Conservation (phyloP, 1,140 invertebrate species). For the Drosophila malerkotliana region DNA sequence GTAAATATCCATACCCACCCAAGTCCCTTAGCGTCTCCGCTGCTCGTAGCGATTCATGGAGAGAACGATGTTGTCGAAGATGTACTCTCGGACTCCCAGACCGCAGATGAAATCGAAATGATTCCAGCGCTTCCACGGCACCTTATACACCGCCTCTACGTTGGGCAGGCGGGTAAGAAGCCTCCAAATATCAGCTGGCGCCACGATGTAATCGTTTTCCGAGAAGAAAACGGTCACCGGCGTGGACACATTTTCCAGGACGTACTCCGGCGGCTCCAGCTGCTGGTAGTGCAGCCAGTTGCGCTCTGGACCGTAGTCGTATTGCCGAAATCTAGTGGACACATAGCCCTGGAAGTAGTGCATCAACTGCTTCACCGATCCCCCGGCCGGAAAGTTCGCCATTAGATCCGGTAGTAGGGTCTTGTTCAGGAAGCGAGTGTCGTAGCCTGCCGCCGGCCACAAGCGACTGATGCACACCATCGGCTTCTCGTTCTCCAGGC, state of each 20-base stretch:
- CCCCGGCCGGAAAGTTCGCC: slow-evolving; percentile 85
- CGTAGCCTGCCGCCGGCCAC: slow-evolving; percentile 86
- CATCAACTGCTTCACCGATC: slow-evolving; percentile 85
- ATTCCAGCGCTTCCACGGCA: slow-evolving; percentile 88
- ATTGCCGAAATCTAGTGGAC: slow-evolving; percentile 81
- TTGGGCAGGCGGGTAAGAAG: slow-evolving; percentile 82
- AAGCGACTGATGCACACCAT: slow-evolving; percentile 86
- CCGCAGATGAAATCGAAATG: slow-evolving; percentile 91
- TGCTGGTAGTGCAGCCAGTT: slow-evolving; percentile 85
- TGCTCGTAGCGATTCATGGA: slow-evolving; percentile 81
- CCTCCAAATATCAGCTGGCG: slow-evolving; percentile 87
- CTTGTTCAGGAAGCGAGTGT: slow-evolving; percentile 84
- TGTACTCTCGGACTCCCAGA: slow-evolving; percentile 85
- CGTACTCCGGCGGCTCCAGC: slow-evolving; percentile 85
- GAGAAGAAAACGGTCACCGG: slow-evolving; percentile 88
- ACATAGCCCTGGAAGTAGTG: slow-evolving; percentile 85
- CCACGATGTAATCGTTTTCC: slow-evolving; percentile 86
- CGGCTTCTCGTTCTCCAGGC: slow-evolving; percentile 84
- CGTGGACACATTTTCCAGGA: slow-evolving; percentile 86
- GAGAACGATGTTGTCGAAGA: slow-evolving; percentile 85
- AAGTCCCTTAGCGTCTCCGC: slow-evolving; percentile 32
- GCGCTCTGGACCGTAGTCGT: slow-evolving; percentile 84
- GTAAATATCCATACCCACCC: background rate
- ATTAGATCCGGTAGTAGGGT: slow-evolving; percentile 84
- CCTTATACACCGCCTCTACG: slow-evolving; percentile 82